A percentile compares a stretch with the other conserved stretches of the same genome.
Conservation (phyloP, 2,888 invertebrate species). For the Tolmerus cingulatus region DNA sequence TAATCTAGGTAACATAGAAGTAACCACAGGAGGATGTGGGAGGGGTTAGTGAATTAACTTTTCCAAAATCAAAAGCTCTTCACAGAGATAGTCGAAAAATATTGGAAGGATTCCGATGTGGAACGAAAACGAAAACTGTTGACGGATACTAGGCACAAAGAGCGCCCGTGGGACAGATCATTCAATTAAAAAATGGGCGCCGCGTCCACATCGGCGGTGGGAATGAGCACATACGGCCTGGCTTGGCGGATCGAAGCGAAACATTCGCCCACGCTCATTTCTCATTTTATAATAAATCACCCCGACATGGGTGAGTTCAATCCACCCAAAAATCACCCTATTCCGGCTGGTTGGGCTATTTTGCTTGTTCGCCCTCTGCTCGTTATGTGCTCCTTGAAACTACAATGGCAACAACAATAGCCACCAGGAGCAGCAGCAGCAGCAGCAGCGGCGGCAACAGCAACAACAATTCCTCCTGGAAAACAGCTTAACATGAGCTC, state of each 20-base stretch:
- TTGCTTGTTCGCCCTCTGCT: constrained; percentile 36
- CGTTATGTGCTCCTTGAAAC: constrained; percentile 44
- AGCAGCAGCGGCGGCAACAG: neutral
- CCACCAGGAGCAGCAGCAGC: constrained; percentile 28
- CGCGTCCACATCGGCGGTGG: neutral
- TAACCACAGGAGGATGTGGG: neutral
- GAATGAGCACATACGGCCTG: neutral
- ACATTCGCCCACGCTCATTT: constrained; percentile 26
- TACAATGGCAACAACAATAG: constrained; percentile 39
- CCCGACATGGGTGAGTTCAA: constrained; percentile 26
- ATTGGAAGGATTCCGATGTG: constrained; percentile 7
- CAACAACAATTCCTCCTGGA: constrained; percentile 26
- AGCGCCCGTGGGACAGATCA: constrained; percentile 15
- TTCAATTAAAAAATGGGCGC: constrained; percentile 26
- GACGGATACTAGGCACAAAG: neutral
- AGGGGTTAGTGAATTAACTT: neutral
- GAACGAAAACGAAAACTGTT: constrained; percentile 30
- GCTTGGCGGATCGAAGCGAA: neutral
- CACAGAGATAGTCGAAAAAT: neutral
- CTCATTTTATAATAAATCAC: constrained; percentile 38
- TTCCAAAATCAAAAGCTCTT: constrained; percentile 1
- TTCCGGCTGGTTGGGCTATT: constrained; percentile 38
- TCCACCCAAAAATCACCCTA: constrained; percentile 40
- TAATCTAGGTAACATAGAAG: neutral
- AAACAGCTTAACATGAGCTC: constrained; percentile 42